phyloP scores from a whole-genome alignment of 2,797 vertebrate species.

The Peromyscus melanophrys region DNA sequence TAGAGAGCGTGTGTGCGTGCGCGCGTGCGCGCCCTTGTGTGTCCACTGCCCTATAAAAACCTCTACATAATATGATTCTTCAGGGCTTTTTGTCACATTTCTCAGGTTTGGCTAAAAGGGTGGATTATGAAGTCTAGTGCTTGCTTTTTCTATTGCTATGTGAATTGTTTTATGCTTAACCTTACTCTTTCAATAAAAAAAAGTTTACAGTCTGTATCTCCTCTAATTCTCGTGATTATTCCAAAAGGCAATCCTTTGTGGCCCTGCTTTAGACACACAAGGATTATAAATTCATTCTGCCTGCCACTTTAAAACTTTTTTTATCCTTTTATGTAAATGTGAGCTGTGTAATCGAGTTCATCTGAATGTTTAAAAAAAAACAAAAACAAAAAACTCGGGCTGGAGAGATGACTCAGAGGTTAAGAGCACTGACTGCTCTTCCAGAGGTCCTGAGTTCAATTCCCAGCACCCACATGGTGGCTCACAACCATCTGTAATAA shows the following conservation, averaged over 20 bases:
- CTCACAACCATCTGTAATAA: too few relatives aligned
- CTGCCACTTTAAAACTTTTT: neutral
- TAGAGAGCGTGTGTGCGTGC: too few relatives aligned
- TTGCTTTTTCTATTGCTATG: slow-evolving; percentile 5
- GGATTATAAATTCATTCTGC: neutral
- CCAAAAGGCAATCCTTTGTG: neutral
- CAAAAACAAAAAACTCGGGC: too few relatives aligned
- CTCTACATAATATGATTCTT: slow-evolving; percentile 8
- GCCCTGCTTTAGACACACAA: neutral
- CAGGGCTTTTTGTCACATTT: slow-evolving; percentile 2
- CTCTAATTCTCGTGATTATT: neutral
- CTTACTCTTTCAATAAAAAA: neutral
- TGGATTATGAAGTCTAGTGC: slow-evolving; percentile 68
- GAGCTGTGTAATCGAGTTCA: neutral
- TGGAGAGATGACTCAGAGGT: too few relatives aligned
- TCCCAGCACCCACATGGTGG: too few relatives aligned
- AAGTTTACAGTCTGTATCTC: neutral
- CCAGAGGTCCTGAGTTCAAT: too few relatives aligned
- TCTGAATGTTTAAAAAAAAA: neutral
- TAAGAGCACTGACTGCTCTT: too few relatives aligned
- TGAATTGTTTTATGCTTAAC: slow-evolving; percentile 53
- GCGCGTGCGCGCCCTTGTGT: too few relatives aligned
- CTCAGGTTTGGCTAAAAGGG: slow-evolving; percentile 57
- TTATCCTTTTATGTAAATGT: neutral
- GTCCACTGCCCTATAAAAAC: too few relatives aligned